Percentiles rank a stretch among this genome's conserved stretches.
Evolutionary conservation across 2,888 invertebrate genomes (phyloP).

Genomic region (Oxycera nigricornis): DNA sequence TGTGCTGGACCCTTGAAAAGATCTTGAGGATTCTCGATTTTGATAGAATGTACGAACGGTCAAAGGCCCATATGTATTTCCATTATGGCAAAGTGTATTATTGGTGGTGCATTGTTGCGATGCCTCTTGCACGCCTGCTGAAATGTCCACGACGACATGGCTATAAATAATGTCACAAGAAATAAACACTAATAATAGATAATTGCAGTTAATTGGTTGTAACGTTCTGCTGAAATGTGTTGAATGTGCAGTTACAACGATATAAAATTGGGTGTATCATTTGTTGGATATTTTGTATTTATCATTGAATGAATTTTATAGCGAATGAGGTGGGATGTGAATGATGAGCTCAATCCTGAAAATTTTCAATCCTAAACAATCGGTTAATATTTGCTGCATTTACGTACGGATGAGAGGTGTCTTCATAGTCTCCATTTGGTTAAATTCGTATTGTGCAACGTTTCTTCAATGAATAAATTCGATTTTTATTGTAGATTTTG

Average conservation of each 20-base stretch:
- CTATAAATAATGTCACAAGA: constrained; percentile 15
- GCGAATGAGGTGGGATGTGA: too few relatives aligned
- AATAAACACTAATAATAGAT: constrained; percentile 26
- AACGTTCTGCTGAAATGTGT: not conserved
- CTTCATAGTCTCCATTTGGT: too few relatives aligned
- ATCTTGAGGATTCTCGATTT: constrained; percentile 30
- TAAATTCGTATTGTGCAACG: too few relatives aligned
- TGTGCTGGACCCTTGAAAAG: not conserved
- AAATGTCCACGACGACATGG: not conserved
- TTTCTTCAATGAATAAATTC: too few relatives aligned
- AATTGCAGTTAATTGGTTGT: constrained; percentile 25
- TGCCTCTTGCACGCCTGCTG: not conserved
- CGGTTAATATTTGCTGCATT: too few relatives aligned
- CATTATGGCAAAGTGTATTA: not conserved
- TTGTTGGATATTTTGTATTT: not conserved
- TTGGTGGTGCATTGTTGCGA: not conserved
- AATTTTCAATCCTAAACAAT: too few relatives aligned
- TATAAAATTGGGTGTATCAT: not conserved
- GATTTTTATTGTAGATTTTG: too few relatives aligned
- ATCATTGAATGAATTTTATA: too few relatives aligned
- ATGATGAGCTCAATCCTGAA: too few relatives aligned
- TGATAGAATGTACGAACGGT: constrained; percentile 24
- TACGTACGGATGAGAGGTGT: too few relatives aligned
- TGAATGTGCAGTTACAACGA: not conserved
- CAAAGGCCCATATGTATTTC: constrained; percentile 30